phyloP scores from a whole-genome alignment of 2,797 vertebrate genomes.

The Lagocephalus sceleratus region DNA sequence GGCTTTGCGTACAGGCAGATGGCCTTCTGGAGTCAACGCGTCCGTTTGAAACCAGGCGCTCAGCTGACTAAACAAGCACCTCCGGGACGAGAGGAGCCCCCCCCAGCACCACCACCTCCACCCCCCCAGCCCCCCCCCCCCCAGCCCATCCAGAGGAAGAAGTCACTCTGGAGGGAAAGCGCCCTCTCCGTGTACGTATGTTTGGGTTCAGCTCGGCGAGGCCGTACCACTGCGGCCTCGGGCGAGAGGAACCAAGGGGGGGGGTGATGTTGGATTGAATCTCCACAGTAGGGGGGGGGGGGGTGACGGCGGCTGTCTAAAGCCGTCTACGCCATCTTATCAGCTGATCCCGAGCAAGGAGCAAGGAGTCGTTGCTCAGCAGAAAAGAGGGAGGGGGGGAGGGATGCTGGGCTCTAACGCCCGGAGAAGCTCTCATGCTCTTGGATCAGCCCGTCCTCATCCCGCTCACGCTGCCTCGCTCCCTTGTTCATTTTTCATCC shows the following conservation, averaged over 20 bases:
- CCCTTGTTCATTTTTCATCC: conserved; percentile 66
- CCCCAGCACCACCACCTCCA: conserved; percentile 8
- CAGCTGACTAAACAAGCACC: conserved; percentile 64
- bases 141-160: not conserved
- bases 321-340: conserved; percentile 71
- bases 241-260: too few relatives aligned
- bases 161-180: not conserved
- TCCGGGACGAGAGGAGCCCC: conserved; percentile 25
- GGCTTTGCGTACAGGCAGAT: conserved; percentile 49
- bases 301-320: conserved; percentile 43
- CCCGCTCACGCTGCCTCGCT: conserved; percentile 51
- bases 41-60: conserved; percentile 49
- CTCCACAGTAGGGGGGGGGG: too few relatives aligned
- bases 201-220: too few relatives aligned
- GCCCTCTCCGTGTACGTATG: too few relatives aligned
- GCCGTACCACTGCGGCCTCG: too few relatives aligned
- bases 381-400: conserved; percentile 55
- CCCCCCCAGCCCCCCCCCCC: conserved; percentile 15
- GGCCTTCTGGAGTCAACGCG: conserved; percentile 44
- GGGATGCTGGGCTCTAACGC: conserved; percentile 57
- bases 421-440: conserved; percentile 46
- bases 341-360: conserved; percentile 72
- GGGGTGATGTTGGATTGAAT: too few relatives aligned
- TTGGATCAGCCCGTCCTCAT: conserved; percentile 64
- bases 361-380: conserved; percentile 74